Base-by-base conservation (phyloP, 2,797 vertebrate genomes). In the Halcyon badia region DNA sequence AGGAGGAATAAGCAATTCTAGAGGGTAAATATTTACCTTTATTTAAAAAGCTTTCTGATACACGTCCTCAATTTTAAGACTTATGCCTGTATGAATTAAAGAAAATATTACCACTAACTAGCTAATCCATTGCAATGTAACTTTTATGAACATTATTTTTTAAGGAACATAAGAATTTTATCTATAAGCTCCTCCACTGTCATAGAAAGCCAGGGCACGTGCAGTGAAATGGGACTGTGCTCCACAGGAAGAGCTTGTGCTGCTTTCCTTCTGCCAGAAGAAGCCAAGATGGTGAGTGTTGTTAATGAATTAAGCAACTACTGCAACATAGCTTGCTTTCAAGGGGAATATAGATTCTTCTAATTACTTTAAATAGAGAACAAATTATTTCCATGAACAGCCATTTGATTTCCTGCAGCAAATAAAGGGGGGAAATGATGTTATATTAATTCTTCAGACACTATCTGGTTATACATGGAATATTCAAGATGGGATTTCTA, bases 391-490 rank as follows among this genome's bases (percentile, higher is more conserved):
- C 57, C 95, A 87, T 15, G 58, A 97, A 71, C 82, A 97, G 60
- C 81, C 98, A 57, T 95, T 96, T 15, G 58, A 91, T 51, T 66
- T 98, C 25, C 62, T 97, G 56, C 94, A 95, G 0, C 64, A 96
- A 31, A 58, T 81, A 56, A 91, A 94, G 11, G 17, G 73, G 8
- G 76, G 48, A 80, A 95, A 89, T 37, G 22, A 96, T 16, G 17
- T 91, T 16, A 96, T 87, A 30, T 93, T 97, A 3, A n/a, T 98
- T 73, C 77, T 98, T 22, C 95, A 97, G 86, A 83, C 97, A 37
- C 89, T 96, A 6, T 97, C 79, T 39, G 77, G 91, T 28, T 97
- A 96, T 30, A 51, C 85, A 78, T 96, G 69, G 15, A 90, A 44
- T n/a, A 52, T 96, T 60, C 81, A 89, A 76, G 88, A 92, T 4